Evolutionary conservation across 2,888 invertebrate species (phyloP), one percentile per base, ranked within the genome.

Genomic region (Ferrisia virgata): DNA sequence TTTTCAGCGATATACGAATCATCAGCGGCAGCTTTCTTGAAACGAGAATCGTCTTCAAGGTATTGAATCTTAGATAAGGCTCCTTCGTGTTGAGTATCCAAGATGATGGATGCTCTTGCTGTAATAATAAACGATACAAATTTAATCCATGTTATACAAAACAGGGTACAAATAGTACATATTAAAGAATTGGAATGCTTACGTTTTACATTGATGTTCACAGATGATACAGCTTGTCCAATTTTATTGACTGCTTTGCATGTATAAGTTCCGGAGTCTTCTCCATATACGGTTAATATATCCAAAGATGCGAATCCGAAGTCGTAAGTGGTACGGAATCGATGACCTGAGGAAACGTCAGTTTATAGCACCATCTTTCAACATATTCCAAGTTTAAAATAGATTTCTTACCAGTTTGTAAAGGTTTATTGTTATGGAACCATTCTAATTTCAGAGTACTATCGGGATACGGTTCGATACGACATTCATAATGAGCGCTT

Each of bases 281-380:
- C 97, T 22, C 94, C 94, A 87, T 97, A 96, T 1, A 97, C 97
- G 64, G 96, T 95, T 36, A 97, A 91, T 85, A 99, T 95, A 88
- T 99, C 99, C 86, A 99, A 91, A 82, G 98, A 95, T 85, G 97
- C 97, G 89, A 97, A 98, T 76, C 99, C 99, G 89, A 99, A 99
- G 88, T 99, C 98, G 88, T 95, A 96, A 79, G 96, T 94, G 79
- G 97, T 97, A 88, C 96, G 93, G 91, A 96, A 96, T 86, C 98
- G 93, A 88, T 97, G 97, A n/a, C 91, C 91, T 89, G 85, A 40
- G 85, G 84, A n/a, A n/a, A n/a, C n/a, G n/a, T n/a, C n/a, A n/a
- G n/a, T n/a, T n/a, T n/a, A 33, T 13, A 79, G 2, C 6, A 6
- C n/a, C 36, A 40, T 18, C 40, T 9, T 31, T 80, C 53, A 53